Evolutionary conservation across 2,113 vertebrate species (phyloP), one percentile per base, ranked within the genome.

Genomic region (Helogale parvula): DNA sequence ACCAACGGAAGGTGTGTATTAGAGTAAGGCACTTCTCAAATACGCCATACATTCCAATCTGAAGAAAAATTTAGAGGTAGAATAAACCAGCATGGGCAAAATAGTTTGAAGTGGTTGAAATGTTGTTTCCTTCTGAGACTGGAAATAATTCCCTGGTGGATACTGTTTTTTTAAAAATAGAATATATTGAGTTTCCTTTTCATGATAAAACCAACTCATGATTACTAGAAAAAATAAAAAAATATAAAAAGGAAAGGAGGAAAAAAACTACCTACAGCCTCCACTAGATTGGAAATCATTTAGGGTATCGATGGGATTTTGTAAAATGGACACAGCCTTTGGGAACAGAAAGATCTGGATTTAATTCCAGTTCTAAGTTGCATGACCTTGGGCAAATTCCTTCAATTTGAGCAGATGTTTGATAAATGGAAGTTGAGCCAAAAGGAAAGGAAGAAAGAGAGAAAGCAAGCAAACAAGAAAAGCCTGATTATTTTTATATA

Each of bases 331-430:
- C 14, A 25, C 77, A 14, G 88, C 50, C 35, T 92, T 69, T 89
- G 15, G 23, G 50, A 89, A 92, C 31, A 86, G 25, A 54, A 65
- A 94, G 23, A 79, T 11, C 57, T 92, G n/a, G 10, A 47, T 82
- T 94, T 60, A 74, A 94, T 66, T 88, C 13, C 27, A n/a, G 4
- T 60, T 63, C 11, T 69, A 63, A 76, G 10, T 33, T 88, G 4
- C 57, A 21, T 66, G 45, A 83, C 45, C 17, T 72, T 79, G 23
- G 21, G 7, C 17, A 96, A 80, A 65, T 90, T 12, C 13, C 13
- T 94, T 87, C 47, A 60, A 54, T 72, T 80, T 96, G 63, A 90
- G 29, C 47, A 94, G 16, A 71, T 90, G 11, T 69, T 72, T 83
- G 90, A 50, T 68, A 74, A 91, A 52, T 84, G 47, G 11, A 84